Conservation (phyloP, 2,113 vertebrate genomes). For the Vulpes ferrilata region DNA sequence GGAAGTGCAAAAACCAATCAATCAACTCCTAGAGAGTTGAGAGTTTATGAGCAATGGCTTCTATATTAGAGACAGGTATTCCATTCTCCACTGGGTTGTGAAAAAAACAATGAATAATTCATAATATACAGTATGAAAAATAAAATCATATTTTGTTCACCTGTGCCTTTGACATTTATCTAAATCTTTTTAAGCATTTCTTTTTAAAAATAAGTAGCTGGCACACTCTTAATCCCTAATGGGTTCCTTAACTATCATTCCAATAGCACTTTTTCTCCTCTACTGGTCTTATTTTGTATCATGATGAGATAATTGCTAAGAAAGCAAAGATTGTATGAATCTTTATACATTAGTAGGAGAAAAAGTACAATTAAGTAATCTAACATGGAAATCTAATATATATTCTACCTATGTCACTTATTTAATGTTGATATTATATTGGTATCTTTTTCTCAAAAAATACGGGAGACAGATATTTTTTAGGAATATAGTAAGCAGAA, state of each 20-base stretch:
- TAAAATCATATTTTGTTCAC: background rate
- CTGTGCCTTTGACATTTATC: background rate
- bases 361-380: background rate
- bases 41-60: background rate
- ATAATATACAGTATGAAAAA: background rate
- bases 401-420: background rate
- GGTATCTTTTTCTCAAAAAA: background rate
- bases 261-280: background rate
- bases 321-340: background rate
- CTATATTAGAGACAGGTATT: background rate
- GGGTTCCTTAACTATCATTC: background rate
- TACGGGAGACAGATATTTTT: background rate
- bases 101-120: background rate
- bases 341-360: background rate
- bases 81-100: background rate
- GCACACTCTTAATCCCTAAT: background rate
- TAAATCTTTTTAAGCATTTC: background rate
- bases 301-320: background rate
- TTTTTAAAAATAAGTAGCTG: background rate
- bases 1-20: conserved; percentile 41
- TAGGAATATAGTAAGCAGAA: background rate
- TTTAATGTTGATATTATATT: background rate
- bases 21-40: background rate
- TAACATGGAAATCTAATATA: background rate
- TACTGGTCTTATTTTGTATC: background rate